Evolutionary conservation across 2,888 invertebrate genomes (phyloP), one percentile per base, ranked within the genome.

Genomic region (Netelia melanura): DNA sequence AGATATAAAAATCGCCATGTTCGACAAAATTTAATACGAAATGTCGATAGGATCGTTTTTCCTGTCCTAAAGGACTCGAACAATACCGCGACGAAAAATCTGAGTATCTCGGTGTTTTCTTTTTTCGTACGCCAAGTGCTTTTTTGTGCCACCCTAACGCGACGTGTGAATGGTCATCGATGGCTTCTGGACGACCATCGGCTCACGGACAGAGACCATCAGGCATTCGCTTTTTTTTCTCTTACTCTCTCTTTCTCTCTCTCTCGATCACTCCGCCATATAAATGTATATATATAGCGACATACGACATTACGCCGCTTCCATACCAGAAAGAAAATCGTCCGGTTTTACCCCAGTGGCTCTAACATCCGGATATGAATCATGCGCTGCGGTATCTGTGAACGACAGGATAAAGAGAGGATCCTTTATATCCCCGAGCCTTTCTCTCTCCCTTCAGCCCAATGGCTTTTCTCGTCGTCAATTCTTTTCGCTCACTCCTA

Each of bases 321-420:
- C 61, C 52, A 79, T 58, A 68, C 52, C 56, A 77, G 62, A 74
- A 72, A 79, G 81, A 85, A 79, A 82, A 85, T 67, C 81, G 61
- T 82, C 79, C 81, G 64, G 75, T 71, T 82, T 79, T 70, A 75
- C 71, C 81, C 79, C 71, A 71, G 75, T 71, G 82, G 65, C 71
- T 80, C 71, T 67, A 76, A 75, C 85, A 67, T 82, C 85, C 82
- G 81, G 65, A 87, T 88, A 89, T 89, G 90, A 90, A 90, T 90
- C 89, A 90, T 88, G 83, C 84, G 86, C 81, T 82, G 82, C 65
- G 85, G 88, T 88, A 87, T 89, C 89, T 88, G 90, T 81, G 80
- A 83, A 77, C 86, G 90, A 89, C 90, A 87, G 90, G 87, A 89
- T 89, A 87, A 90, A 90, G 86, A 86, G 85, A 82, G 79, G 82